phyloP scores from a whole-genome alignment of 2,797 vertebrate genomes.

The Phoebastria nigripes region DNA sequence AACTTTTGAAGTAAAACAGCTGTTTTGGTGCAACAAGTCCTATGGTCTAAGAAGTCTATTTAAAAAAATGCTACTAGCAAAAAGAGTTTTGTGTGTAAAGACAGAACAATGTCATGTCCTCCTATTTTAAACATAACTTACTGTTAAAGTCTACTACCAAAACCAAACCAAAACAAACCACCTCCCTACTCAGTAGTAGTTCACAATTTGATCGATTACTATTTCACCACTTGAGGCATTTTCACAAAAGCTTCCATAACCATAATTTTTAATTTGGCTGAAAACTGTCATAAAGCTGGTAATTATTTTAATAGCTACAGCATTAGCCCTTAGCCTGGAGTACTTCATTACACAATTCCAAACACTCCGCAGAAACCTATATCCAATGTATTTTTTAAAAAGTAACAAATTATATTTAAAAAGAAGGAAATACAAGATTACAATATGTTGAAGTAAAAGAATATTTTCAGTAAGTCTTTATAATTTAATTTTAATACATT shows the following conservation, averaged over 20 bases:
- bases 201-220: neutral
- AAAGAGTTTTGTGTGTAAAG: neutral
- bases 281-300: neutral
- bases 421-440: neutral
- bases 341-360: neutral
- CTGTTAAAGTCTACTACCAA: neutral
- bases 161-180: neutral
- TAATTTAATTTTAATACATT: neutral
- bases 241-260: neutral
- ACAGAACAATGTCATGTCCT: neutral
- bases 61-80: neutral
- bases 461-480: neutral
- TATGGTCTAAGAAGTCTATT: neutral
- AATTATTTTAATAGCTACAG: neutral
- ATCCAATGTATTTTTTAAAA: neutral
- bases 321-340: neutral
- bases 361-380: neutral
- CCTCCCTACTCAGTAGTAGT: neutral
- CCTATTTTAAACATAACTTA: neutral
- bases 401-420: neutral
- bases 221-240: neutral
- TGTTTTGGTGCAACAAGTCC: neutral
- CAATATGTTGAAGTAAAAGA: neutral
- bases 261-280: neutral
- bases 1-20: constrained; percentile 10